Evolutionary conservation across 2,888 invertebrate species (phyloP).

Genomic region (Eupeodes latifasciatus): DNA sequence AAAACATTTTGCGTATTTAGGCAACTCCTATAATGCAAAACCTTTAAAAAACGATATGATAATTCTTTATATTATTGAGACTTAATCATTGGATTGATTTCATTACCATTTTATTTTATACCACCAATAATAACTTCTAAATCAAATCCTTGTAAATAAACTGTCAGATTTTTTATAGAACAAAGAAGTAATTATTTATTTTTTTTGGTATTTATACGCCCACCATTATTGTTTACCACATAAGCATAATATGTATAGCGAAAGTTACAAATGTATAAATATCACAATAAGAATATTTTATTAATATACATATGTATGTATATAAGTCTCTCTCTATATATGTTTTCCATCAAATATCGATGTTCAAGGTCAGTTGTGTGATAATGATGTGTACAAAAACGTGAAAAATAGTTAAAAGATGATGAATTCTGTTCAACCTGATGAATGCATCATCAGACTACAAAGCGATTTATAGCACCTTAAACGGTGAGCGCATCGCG

Average conservation of each 20-base stretch:
- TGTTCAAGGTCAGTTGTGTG: constrained; percentile 6
- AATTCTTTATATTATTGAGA: too few relatives aligned
- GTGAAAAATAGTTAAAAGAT: background rate
- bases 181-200: background rate
- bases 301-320: constrained; percentile 4
- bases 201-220: background rate
- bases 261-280: background rate
- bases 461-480: background rate
- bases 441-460: background rate
- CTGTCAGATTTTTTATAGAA: background rate
- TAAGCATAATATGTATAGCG: constrained; percentile 26
- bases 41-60: too few relatives aligned
- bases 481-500: background rate
- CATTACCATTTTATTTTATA: too few relatives aligned
- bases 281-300: constrained; percentile 17
- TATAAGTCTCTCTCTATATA: too few relatives aligned
- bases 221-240: constrained; percentile 28
- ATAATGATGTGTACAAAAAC: background rate
- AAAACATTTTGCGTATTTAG: too few relatives aligned
- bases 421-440: background rate
- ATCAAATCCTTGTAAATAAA: background rate
- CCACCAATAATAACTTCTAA: background rate
- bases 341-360: constrained; percentile 23
- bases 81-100: too few relatives aligned
- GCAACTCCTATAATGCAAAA: too few relatives aligned